Conservation (phyloP, 2,888 invertebrate species). For the Lasioglossum leucozonium region DNA sequence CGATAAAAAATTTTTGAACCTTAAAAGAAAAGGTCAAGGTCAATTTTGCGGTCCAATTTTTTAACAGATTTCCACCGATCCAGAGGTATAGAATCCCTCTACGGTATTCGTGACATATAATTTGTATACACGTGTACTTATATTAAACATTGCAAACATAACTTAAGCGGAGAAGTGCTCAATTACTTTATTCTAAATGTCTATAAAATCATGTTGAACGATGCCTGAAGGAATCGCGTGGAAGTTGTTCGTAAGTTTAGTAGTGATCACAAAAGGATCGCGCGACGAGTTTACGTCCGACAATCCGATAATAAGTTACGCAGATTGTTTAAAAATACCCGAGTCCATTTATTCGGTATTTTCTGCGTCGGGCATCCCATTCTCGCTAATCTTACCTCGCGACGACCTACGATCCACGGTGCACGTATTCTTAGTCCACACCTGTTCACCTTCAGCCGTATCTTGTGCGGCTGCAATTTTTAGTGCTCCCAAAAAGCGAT, state of each 20-base stretch:
- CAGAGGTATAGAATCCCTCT: too few species aligned
- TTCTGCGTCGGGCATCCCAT: background rate
- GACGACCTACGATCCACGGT: background rate
- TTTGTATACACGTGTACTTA: too few species aligned
- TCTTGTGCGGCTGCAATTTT: constrained; percentile 37
- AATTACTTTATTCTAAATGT: background rate
- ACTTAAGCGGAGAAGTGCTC: background rate
- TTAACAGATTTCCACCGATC: too few species aligned
- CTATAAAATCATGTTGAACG: background rate
- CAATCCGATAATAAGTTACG: background rate
- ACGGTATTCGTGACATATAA: too few species aligned
- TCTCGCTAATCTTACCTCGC: constrained; percentile 3
- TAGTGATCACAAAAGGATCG: background rate
- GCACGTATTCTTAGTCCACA: constrained; percentile 39
- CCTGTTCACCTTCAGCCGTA: constrained; percentile 56
- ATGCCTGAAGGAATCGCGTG: background rate
- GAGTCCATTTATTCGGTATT: background rate
- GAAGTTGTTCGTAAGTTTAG: background rate
- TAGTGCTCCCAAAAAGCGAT: constrained; percentile 39
- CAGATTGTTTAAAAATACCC: background rate
- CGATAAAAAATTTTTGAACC: too few species aligned
- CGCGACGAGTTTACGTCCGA: background rate
- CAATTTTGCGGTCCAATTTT: too few species aligned
- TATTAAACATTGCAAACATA: too few species aligned
- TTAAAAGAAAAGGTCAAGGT: too few species aligned